Percentiles rank a stretch among this genome's conserved stretches.
Conservation (phyloP, 2,888 invertebrate genomes). For the Apamea crenata region DNA sequence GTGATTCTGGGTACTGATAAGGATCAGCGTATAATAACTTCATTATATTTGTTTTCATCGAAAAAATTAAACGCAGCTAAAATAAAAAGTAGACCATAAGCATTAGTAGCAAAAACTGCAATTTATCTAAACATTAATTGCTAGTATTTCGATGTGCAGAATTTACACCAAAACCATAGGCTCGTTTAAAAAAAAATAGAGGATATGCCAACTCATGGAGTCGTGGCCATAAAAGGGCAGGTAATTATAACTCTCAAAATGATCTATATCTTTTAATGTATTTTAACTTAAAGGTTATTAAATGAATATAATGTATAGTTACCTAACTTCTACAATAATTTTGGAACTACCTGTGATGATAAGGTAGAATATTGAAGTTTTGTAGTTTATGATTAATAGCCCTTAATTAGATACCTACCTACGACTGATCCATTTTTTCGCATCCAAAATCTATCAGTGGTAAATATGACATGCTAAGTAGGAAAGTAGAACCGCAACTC, state of each 20-base stretch:
- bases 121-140: slow-evolving; percentile 75
- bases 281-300: slow-evolving; percentile 40
- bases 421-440: slow-evolving; percentile 5
- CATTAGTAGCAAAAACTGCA: slow-evolving; percentile 68
- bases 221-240: slow-evolving; percentile 64
- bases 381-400: slow-evolving; percentile 47
- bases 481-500: background rate
- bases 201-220: slow-evolving; percentile 71
- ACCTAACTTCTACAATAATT: slow-evolving; percentile 25
- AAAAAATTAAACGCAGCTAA: slow-evolving; percentile 23
- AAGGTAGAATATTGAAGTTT: slow-evolving; percentile 26
- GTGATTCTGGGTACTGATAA: slow-evolving; percentile 56
- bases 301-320: slow-evolving; percentile 8
- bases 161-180: slow-evolving; percentile 66
- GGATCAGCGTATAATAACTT: slow-evolving; percentile 43
- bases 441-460: background rate
- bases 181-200: slow-evolving; percentile 59
- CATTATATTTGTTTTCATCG: slow-evolving; percentile 39
- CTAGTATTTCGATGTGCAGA: slow-evolving; percentile 72
- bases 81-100: slow-evolving; percentile 45
- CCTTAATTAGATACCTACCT: slow-evolving; percentile 29
- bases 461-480: background rate
- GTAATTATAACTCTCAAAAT: slow-evolving; percentile 70
- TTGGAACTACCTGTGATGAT: slow-evolving; percentile 50
- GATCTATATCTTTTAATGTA: slow-evolving; percentile 56